Evolutionary conservation across 2,113 vertebrate species (phyloP).

Genomic region (Probosciger aterrimus): DNA sequence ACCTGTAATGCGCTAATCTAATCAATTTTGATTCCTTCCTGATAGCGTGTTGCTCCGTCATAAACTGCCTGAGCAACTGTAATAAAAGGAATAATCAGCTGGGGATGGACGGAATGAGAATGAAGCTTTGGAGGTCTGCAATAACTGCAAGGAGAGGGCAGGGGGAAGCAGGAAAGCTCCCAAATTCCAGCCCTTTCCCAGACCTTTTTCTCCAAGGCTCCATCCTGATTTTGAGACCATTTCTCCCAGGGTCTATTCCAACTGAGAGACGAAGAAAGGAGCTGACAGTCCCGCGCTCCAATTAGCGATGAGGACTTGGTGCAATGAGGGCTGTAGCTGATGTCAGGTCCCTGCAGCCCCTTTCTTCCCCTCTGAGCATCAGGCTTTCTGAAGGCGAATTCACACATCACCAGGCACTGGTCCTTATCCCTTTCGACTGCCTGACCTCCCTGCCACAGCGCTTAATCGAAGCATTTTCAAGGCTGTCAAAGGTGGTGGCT

Average conservation of each 20-base stretch:
- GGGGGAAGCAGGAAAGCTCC: not conserved
- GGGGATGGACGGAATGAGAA: not conserved
- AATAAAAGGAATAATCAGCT: not conserved
- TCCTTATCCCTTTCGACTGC: constrained; percentile 8
- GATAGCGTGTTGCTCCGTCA: not conserved
- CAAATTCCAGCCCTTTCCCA: not conserved
- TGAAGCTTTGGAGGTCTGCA: not conserved
- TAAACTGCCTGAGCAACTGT: not conserved
- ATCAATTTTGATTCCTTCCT: constrained; percentile 38
- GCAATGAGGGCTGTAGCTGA: not conserved
- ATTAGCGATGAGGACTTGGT: not conserved
- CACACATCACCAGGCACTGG: not conserved
- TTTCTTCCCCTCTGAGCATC: not conserved
- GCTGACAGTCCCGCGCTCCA: not conserved
- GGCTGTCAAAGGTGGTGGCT: not conserved
- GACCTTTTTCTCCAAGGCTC: accelerated
- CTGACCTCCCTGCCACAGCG: not conserved
- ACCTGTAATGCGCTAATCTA: constrained; percentile 13
- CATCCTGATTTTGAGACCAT: accelerated
- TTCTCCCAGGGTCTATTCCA: not conserved
- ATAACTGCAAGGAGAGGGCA: not conserved
- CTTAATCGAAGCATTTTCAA: not conserved
- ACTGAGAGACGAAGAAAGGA: accelerated
- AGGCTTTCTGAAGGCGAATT: not conserved
- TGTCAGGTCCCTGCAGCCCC: not conserved